Evolutionary conservation across 1,140 invertebrate genomes (phyloP), one percentile per base, ranked within the genome.

Genomic region (Drosophila guanche): DNA sequence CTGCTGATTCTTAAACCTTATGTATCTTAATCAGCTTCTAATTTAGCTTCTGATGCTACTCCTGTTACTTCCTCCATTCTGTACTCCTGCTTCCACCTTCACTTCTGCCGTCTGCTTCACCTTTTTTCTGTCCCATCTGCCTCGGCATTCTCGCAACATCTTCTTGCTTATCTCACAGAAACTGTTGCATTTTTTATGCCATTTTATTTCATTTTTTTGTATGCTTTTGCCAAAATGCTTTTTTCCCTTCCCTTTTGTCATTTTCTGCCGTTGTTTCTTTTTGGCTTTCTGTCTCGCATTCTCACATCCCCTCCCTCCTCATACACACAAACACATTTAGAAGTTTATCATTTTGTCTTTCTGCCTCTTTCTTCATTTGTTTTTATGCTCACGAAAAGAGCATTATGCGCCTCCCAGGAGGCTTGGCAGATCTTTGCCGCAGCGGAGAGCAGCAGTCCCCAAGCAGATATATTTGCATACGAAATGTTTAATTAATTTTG

Each of bases 141-240:
- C 6, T 33, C 40, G 0, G 16, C 16, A 0, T 47, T 41, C 12
- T 63, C 7, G n/a, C 45, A n/a, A n/a, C 2, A 16, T 53, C 66
- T 69, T 83, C 52, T 59, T 83, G 79, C 65, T 81, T 77, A 81
- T 83, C 69, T 48, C 55, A 66, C 60, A 50, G 46, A 53, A 80
- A 80, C 77, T 85, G 83, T 86, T 86, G 81, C 81, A 86, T 86
- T 86, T 86, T 86, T 86, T 71, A 86, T 86, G 74, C 69, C 51
- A 81, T 78, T 76, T 79, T 77, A 77, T 78, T 78, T 72, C 59
- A 72, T 72, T 69, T 76, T 86, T 88, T 86, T 85, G 80, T 75
- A 77, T 75, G 81, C 70, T 83, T 27, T 52, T 52, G 57, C 70
- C 70, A 69, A 79, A 62, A 66, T 79, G 59, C 25, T 54, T 61